These are phyloP conservation scores for Anser cygnoides DNA, from an alignment of 2,113 vertebrate genomes.

Conservation along the genomic window DNA sequence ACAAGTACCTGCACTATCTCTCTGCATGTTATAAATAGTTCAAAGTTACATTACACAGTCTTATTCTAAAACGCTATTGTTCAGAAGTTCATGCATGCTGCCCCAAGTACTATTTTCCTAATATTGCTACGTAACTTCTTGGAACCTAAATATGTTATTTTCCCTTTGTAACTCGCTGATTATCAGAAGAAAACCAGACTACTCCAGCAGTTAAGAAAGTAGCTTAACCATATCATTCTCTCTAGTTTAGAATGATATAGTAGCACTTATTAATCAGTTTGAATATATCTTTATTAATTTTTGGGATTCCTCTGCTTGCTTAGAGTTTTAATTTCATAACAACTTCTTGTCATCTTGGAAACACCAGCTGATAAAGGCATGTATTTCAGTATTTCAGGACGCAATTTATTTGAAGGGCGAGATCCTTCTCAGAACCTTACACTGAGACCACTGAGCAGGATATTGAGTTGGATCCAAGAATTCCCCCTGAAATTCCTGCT, in stretches of 20 bases:
- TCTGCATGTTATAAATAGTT: conserved; percentile 72
- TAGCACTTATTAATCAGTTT: not conserved
- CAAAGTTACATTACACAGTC: conserved; percentile 75
- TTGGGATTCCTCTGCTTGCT: not conserved
- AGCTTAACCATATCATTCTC: not conserved
- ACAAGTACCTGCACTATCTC: conserved; percentile 79
- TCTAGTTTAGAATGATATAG: not conserved
- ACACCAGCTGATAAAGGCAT: not conserved
- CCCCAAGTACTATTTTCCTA: conserved; percentile 29
- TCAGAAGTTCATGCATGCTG: conserved; percentile 41
- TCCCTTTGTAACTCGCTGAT: not conserved
- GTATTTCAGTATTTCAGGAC: not conserved
- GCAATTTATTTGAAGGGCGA: not conserved
- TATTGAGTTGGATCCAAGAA: not conserved
- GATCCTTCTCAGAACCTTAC: not conserved
- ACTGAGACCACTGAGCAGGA: not conserved
- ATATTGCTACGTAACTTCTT: conserved; percentile 6
- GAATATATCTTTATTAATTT: not conserved
- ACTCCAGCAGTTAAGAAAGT: not conserved
- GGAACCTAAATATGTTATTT: conserved; percentile 31
- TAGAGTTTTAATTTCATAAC: not conserved
- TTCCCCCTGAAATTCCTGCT: not conserved
- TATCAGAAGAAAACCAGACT: not conserved
- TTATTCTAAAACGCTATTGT: conserved; percentile 76
- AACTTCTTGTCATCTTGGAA: not conserved